These are phyloP conservation scores for Chaenogobius annularis DNA, from an alignment of 2,113 vertebrate species.

Conservation along the genomic window DNA sequence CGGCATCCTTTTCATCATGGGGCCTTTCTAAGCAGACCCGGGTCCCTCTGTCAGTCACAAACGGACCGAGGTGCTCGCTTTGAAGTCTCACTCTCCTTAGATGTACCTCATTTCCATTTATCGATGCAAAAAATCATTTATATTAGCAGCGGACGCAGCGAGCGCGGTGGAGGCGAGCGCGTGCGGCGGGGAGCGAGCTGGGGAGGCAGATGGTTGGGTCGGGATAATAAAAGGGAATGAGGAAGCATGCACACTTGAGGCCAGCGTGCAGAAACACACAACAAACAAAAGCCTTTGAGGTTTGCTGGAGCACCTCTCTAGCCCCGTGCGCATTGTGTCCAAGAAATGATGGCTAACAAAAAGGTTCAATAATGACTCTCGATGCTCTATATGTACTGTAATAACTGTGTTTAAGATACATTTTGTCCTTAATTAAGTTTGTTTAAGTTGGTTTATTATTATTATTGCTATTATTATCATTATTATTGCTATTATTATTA, in stretches of 20 bases:
- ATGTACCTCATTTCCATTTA: constrained; percentile 74
- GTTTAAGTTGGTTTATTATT: no score
- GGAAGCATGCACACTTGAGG: constrained; percentile 36
- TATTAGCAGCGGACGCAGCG: constrained; percentile 73
- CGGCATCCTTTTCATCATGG: constrained; percentile 68
- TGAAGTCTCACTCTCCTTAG: constrained; percentile 71
- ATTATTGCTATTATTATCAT: no score
- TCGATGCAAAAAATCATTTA: constrained; percentile 67
- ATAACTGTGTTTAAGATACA: background rate
- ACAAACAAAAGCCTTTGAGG: constrained; percentile 56
- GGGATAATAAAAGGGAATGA: constrained; percentile 52
- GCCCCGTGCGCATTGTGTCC: constrained; percentile 22
- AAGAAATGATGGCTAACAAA: constrained; percentile 15
- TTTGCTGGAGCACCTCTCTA: constrained; percentile 52
- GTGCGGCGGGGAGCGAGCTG: constrained; percentile 30
- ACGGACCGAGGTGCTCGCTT: constrained; percentile 60
- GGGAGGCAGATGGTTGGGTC: constrained; percentile 60
- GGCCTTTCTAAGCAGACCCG: constrained; percentile 57
- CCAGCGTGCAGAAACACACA: constrained; percentile 16
- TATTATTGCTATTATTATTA: no score
- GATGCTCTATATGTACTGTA: background rate
- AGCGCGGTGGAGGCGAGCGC: constrained; percentile 33
- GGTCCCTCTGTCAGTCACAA: constrained; percentile 62
- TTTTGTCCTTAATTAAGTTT: background rate
- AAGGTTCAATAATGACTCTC: constrained; percentile 9